Evolutionary conservation across 2,888 invertebrate genomes (phyloP).

Genomic region (Cephus pulcher): DNA sequence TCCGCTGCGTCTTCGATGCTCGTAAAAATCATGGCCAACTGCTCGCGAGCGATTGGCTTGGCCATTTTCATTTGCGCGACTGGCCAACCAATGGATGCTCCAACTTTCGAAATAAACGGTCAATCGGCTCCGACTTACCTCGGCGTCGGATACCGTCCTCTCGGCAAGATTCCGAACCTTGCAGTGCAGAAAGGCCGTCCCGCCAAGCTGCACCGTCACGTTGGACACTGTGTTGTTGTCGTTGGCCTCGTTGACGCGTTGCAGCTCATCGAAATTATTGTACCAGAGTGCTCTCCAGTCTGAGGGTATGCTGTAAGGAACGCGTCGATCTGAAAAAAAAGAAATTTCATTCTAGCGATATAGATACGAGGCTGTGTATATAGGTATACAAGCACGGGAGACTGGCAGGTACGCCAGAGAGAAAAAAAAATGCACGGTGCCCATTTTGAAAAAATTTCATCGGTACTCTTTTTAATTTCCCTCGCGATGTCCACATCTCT

Average conservation of each 20-base stretch:
- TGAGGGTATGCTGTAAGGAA: conserved; percentile 62
- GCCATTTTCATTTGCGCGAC: too few species aligned
- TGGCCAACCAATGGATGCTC: too few species aligned
- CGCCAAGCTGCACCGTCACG: conserved; percentile 81
- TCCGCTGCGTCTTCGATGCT: too few species aligned
- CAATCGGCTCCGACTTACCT: conserved; percentile 45
- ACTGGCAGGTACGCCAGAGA: too few species aligned
- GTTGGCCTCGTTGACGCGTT: conserved; percentile 65
- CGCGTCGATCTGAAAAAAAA: conserved; percentile 55
- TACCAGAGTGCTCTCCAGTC: conserved; percentile 64
- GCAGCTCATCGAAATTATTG: conserved; percentile 63
- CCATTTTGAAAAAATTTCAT: too few species aligned
- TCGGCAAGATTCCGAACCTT: conserved; percentile 82
- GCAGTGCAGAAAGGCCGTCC: conserved; percentile 84
- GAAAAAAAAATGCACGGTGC: too few species aligned
- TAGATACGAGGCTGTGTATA: too few species aligned
- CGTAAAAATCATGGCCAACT: background rate
- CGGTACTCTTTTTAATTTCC: too few species aligned
- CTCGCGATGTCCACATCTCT: too few species aligned
- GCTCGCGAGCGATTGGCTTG: too few species aligned
- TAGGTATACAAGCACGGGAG: too few species aligned
- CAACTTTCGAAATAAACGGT: too few species aligned
- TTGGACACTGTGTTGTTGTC: conserved; percentile 83
- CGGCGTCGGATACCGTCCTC: conserved; percentile 72
- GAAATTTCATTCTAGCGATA: background rate